Evolutionary conservation across 1,140 invertebrate genomes (phyloP).

Genomic region (Alviniconcha marisindica): DNA sequence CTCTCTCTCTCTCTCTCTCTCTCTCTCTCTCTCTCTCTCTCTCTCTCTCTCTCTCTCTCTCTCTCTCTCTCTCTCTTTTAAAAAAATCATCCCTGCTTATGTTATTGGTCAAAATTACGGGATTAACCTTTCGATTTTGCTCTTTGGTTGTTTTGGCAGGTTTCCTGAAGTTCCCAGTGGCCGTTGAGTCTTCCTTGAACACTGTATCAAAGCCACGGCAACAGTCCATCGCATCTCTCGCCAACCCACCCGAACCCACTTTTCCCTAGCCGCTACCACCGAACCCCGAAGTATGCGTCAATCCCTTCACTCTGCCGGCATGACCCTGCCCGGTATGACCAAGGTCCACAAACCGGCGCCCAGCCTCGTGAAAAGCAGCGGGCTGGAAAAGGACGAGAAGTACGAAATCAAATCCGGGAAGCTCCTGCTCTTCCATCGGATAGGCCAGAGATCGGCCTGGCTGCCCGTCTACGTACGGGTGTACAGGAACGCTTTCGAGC

Average conservation of each 20-base stretch:
- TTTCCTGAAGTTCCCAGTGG: too few relatives aligned
- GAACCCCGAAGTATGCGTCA: neutral
- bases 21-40: too few relatives aligned
- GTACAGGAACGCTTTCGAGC: conserved; percentile 37
- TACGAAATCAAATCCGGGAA: conserved; percentile 35
- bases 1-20: too few relatives aligned
- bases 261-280: neutral
- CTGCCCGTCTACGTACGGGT: conserved; percentile 32
- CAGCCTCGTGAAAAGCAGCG: neutral
- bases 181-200: too few relatives aligned
- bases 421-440: conserved; percentile 22
- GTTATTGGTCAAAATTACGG: too few relatives aligned
- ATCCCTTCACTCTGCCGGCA: neutral
- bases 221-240: too few relatives aligned
- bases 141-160: too few relatives aligned
- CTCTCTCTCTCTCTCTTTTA: too few relatives aligned
- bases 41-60: too few relatives aligned
- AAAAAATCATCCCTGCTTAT: too few relatives aligned
- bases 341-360: neutral
- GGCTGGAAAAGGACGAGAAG: conserved; percentile 13
- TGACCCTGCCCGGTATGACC: neutral
- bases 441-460: neutral
- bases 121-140: too few relatives aligned
- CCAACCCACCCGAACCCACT: neutral
- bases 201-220: too few relatives aligned